Percentiles rank a stretch among this genome's conserved stretches.
These are phyloP conservation scores for Tipula vernalis DNA, from an alignment of 2,888 invertebrate genomes.

Conservation along the genomic window DNA sequence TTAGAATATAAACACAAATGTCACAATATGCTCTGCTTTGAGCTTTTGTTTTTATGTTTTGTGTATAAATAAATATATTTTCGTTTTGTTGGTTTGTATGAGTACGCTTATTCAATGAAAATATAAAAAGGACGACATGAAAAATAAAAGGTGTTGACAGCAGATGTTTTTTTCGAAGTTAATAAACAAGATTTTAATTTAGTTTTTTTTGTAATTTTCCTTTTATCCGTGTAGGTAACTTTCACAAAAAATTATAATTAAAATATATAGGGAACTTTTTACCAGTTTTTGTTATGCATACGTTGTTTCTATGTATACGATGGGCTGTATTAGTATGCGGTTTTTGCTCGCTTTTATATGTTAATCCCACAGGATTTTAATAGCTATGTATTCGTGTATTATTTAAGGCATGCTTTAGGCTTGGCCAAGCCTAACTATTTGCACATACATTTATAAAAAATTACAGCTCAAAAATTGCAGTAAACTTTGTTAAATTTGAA, in stretches of 20 bases:
- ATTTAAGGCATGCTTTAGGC: neutral
- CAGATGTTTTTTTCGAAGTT: neutral
- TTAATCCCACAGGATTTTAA: neutral
- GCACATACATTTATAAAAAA: too few species aligned
- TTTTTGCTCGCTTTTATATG: neutral
- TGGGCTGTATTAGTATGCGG: neutral
- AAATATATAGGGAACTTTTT: neutral
- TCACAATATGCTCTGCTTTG: neutral
- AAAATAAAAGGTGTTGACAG: neutral
- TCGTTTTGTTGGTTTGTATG: neutral
- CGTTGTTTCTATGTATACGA: neutral
- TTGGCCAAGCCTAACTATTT: neutral
- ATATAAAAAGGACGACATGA: neutral
- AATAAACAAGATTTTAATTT: neutral
- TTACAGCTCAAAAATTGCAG: too few species aligned
- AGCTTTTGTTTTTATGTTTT: neutral
- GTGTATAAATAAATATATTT: neutral
- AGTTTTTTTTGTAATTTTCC: neutral
- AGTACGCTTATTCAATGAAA: neutral
- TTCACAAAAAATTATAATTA: neutral
- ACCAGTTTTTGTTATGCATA: neutral
- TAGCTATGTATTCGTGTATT: neutral
- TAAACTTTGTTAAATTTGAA: too few species aligned
- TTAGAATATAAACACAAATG: neutral
- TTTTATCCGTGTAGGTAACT: neutral